phyloP scores from a whole-genome alignment of 2,797 vertebrate genomes.

The Loris lydekkerianus region DNA sequence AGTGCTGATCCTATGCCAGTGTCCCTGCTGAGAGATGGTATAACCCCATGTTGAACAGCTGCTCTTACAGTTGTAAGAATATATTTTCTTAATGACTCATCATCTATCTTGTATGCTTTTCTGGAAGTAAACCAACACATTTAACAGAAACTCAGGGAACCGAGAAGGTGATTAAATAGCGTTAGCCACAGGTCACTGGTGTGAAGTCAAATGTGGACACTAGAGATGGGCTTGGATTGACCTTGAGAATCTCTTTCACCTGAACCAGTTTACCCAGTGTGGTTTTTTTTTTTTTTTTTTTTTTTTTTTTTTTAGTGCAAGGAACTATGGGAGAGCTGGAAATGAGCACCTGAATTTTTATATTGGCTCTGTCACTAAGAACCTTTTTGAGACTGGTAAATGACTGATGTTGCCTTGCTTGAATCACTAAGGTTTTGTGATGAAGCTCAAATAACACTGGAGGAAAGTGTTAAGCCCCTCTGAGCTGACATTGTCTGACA shows the following conservation, averaged over 20 bases:
- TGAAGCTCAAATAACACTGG: background rate
- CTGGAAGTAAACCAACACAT: slow-evolving; percentile 24
- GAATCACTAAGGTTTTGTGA: background rate
- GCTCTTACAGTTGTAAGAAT: background rate
- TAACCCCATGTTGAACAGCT: background rate
- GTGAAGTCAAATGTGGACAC: background rate
- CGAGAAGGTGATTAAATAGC: background rate
- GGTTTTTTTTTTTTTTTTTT: background rate
- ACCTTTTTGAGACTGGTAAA: background rate
- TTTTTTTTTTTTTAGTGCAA: background rate
- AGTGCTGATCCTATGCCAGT: background rate
- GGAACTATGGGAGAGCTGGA: background rate
- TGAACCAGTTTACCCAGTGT: background rate
- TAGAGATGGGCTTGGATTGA: background rate
- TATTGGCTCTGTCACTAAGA: background rate
- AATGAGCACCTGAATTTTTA: background rate
- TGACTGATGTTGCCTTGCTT: background rate
- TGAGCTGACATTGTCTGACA: background rate
- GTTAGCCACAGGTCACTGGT: background rate
- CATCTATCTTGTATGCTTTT: slow-evolving; percentile 34
- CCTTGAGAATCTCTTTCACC: background rate
- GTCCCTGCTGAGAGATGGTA: background rate
- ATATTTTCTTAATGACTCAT: background rate
- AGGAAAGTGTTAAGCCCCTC: background rate
- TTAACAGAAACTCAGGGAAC: background rate